Conservation (phyloP, 2,888 invertebrate genomes). For the Cheiracanthium punctorium region DNA sequence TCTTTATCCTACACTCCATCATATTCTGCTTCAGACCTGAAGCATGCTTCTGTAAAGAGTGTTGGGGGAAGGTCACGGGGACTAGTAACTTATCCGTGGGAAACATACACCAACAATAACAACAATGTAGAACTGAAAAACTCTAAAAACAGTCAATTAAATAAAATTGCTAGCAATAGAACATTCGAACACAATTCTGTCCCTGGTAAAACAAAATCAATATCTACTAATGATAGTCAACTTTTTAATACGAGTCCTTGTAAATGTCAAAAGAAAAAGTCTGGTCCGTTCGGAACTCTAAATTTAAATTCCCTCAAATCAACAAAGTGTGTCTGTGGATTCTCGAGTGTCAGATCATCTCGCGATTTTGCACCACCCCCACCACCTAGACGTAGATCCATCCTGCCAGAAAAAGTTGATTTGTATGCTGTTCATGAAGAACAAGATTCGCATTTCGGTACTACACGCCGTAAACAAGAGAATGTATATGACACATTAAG, state of each 20-base stretch:
- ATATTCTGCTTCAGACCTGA: conserved; percentile 50
- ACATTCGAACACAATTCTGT: background rate
- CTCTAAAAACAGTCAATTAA: conserved; percentile 45
- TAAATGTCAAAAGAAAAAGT: conserved; percentile 58
- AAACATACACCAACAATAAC: conserved; percentile 41
- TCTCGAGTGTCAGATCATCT: conserved; percentile 53
- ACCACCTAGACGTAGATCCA: conserved; percentile 49
- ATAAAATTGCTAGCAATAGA: conserved; percentile 23
- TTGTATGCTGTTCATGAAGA: conserved; percentile 63
- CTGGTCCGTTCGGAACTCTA: conserved; percentile 46
- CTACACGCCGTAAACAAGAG: conserved; percentile 24
- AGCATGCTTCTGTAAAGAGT: conserved; percentile 55
- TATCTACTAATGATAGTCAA: conserved; percentile 19
- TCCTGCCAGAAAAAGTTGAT: conserved; percentile 63
- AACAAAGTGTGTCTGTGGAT: conserved; percentile 63
- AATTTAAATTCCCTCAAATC: conserved; percentile 53
- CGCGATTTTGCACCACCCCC: conserved; percentile 41
- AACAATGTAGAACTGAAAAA: conserved; percentile 37
- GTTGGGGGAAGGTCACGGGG: conserved; percentile 29
- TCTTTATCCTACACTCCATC: conserved; percentile 46
- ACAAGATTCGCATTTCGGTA: conserved; percentile 25
- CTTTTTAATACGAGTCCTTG: conserved; percentile 9
- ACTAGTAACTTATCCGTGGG: conserved; percentile 55
- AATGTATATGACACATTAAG: conserved; percentile 59
- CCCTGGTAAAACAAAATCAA: conserved; percentile 10